Evolutionary conservation across 2,888 invertebrate species (phyloP), one percentile per base, ranked within the genome.

Genomic region (Diaprepes abbreviatus): DNA sequence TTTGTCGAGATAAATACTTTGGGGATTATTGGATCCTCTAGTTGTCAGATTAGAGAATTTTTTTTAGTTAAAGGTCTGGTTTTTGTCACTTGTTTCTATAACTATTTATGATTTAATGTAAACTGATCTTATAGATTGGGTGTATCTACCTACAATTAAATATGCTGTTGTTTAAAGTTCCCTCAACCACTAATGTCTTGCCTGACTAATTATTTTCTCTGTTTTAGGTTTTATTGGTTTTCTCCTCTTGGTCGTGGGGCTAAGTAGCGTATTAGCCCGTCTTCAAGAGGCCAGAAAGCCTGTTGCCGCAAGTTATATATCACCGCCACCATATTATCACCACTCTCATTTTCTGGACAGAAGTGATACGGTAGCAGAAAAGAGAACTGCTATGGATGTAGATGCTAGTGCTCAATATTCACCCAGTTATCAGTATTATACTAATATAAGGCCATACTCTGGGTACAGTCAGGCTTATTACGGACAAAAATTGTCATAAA

Each of bases 151-250:
- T n/a, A n/a, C n/a, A n/a, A n/a, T n/a, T n/a, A n/a, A n/a, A n/a
- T n/a, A n/a, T n/a, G n/a, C n/a, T n/a, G n/a, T n/a, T n/a, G n/a
- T n/a, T n/a, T n/a, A n/a, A n/a, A n/a, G n/a, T n/a, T n/a, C n/a
- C n/a, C n/a, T n/a, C n/a, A n/a, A n/a, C n/a, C n/a, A n/a, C n/a
- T n/a, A n/a, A n/a, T n/a, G n/a, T n/a, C n/a, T n/a, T n/a, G n/a
- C n/a, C n/a, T n/a, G n/a, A n/a, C n/a, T n/a, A n/a, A n/a, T n/a
- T n/a, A 17, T 4, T 35, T 12, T 33, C 14, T 28, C 12, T 57
- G 40, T 71, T 71, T 14, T 19, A 73, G 73, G 73, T 72, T 85
- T 92, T 71, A 91, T 93, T 45, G 92, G 93, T 9, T 90, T 91
- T 74, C 78, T 85, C 59, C 77, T 86, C 4, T 78, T 86, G 50